Evolutionary conservation across 2,888 invertebrate genomes (phyloP).

Genomic region (Tetranychus piercei): DNA sequence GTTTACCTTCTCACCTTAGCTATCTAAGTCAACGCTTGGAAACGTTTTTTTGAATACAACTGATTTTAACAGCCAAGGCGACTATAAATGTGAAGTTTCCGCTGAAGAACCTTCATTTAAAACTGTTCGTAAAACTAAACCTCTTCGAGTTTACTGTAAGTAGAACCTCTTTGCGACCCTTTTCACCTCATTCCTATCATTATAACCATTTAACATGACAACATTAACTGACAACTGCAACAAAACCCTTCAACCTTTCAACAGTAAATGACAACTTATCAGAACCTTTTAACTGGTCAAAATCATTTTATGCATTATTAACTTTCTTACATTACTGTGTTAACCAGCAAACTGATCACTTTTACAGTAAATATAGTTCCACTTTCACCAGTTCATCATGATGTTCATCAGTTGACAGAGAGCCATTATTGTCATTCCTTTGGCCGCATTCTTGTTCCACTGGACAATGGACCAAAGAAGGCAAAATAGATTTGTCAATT

Average conservation of each 20-base stretch:
- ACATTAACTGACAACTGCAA: background rate
- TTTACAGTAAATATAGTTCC: too few species aligned
- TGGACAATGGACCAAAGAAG: too few species aligned
- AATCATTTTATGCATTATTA: constrained; percentile 4
- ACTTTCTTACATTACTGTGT: background rate
- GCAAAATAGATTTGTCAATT: background rate
- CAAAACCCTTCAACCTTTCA: background rate
- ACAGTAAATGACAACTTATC: background rate
- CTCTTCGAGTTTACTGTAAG: background rate
- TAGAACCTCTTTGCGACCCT: background rate
- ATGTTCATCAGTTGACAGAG: too few species aligned
- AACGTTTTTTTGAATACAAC: background rate
- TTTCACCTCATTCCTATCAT: background rate
- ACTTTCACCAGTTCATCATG: too few species aligned
- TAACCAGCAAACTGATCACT: background rate
- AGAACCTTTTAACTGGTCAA: background rate
- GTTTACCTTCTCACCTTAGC: background rate
- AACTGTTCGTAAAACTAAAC: background rate
- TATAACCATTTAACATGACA: too few species aligned
- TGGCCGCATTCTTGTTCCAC: too few species aligned
- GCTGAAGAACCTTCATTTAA: background rate
- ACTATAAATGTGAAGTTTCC: constrained; percentile 7
- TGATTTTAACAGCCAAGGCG: background rate
- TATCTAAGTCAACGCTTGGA: background rate
- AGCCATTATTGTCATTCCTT: too few species aligned